A percentile compares a stretch with the other conserved stretches of the same genome.
Conservation (phyloP, 2,113 vertebrate species). For the Sprattus sprattus region DNA sequence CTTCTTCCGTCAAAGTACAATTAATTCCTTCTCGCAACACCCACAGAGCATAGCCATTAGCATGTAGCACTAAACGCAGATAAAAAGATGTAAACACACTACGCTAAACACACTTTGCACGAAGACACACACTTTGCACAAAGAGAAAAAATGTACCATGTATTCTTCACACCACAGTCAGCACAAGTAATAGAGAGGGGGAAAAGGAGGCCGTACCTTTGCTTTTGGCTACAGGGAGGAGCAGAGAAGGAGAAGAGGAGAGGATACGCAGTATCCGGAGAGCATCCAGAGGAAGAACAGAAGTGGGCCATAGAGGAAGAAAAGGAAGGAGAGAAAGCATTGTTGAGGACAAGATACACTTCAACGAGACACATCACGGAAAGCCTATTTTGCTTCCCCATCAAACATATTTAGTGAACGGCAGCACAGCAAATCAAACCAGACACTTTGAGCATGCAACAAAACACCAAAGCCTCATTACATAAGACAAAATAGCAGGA, state of each 20-base stretch:
- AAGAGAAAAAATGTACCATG: conserved; percentile 57
- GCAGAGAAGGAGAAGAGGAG: conserved; percentile 66
- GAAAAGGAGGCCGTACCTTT: conserved; percentile 87
- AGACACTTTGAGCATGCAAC: background rate
- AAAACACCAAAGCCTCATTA: background rate
- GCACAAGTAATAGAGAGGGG: conserved; percentile 67
- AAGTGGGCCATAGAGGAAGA: conserved; percentile 49
- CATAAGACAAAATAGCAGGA: conserved; percentile 15
- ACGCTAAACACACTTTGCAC: conserved; percentile 28
- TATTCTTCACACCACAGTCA: conserved; percentile 56
- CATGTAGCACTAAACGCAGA: conserved; percentile 42
- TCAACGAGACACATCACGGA: background rate
- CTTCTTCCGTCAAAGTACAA: conserved; percentile 53
- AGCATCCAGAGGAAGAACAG: conserved; percentile 58
- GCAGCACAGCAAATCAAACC: conserved; percentile 24
- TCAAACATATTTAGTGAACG: conserved; percentile 29
- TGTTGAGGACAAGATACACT: conserved; percentile 3
- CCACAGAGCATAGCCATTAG: conserved; percentile 51
- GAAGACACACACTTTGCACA: conserved; percentile 40
- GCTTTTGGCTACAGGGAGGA: conserved; percentile 88
- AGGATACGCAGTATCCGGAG: conserved; percentile 58
- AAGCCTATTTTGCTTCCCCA: background rate
- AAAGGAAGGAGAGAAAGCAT: conserved; percentile 52
- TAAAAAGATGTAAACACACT: conserved; percentile 55
- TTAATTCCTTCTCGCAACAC: conserved; percentile 63